phyloP scores from a whole-genome alignment of 2,797 vertebrate species.

The Pseudomugil tenellus region DNA sequence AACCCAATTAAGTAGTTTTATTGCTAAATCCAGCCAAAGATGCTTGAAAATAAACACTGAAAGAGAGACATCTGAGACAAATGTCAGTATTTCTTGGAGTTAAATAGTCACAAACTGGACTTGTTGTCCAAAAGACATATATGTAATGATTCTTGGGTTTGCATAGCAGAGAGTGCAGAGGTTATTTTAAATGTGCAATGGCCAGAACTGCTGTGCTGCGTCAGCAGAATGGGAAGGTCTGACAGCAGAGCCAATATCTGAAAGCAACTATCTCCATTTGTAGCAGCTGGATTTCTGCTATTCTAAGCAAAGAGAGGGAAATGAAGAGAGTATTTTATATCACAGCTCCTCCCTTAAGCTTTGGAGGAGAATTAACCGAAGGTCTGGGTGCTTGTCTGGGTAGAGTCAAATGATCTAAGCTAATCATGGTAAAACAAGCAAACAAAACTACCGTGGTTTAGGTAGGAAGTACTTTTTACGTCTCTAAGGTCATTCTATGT shows the following conservation, averaged over 20 bases:
- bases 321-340: slow-evolving; percentile 47
- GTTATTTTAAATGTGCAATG: too few species aligned
- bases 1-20: not conserved
- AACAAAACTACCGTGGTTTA: slow-evolving; percentile 14
- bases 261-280: slow-evolving; percentile 48
- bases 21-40: not conserved
- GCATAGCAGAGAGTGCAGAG: too few species aligned
- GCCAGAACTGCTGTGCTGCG: too few species aligned
- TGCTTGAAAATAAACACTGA: not conserved
- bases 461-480: slow-evolving; percentile 1
- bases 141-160: too few species aligned
- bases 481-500: not conserved
- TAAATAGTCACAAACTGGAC: too few species aligned
- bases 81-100: too few species aligned
- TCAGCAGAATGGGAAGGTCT: slow-evolving; percentile 13
- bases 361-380: slow-evolving; percentile 36
- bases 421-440: not conserved
- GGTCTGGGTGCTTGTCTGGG: slow-evolving; percentile 30
- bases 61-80: not conserved
- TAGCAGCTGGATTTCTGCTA: slow-evolving; percentile 58
- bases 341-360: slow-evolving; percentile 48
- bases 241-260: slow-evolving; percentile 16
- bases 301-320: slow-evolving; percentile 59
- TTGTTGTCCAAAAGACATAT: too few species aligned
- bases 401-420: slow-evolving; percentile 32